Evolutionary conservation across 2,888 invertebrate species (phyloP), one percentile per base, ranked within the genome.

Genomic region (Chalcis sispes): DNA sequence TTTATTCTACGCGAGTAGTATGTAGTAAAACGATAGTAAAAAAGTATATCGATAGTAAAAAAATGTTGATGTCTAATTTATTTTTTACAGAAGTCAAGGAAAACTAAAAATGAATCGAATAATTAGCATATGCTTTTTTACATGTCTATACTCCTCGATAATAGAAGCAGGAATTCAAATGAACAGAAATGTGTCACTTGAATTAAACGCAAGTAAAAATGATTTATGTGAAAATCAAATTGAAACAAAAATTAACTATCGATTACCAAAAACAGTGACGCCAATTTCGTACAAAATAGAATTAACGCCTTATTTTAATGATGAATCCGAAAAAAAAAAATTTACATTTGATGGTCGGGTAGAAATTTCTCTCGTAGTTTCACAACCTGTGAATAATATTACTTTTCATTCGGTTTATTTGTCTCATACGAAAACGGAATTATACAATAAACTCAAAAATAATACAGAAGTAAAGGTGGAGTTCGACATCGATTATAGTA

Each of bases 181-280:
- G n/a, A n/a, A n/a, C n/a, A n/a, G n/a, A n/a, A 10, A 1, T 46
- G 3, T 58, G 23, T 69, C 75, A 5, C 1, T 50, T 5, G 25
- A 8, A 59, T 36, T 8, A 0, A 7, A 71, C 29, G 40, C 27
- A 29, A 13, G 13, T 56, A 0, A 36, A 23, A 40, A 8, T 36
- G 20, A 3, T 20, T 15, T 5, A 5, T 20, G 20, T 20, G 29
- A n/a, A 13, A 36, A 48, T 1, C 13, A 65, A 54, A 18, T 15
- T 5, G 48, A 61, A 29, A 15, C 1, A 29, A 65, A 73, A 18
- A 15, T 58, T 10, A 20, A 27, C 42, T 74, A 65, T 15, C 52
- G 40, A 54, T 64, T 78, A 61, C 72, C 78, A 10, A 59, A 56
- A 13, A 18, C 10, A 13, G 69, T 13, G 18, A 29, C 42, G 25